Evolutionary conservation across 2,113 vertebrate genomes (phyloP).

Genomic region (Plecotus auritus): DNA sequence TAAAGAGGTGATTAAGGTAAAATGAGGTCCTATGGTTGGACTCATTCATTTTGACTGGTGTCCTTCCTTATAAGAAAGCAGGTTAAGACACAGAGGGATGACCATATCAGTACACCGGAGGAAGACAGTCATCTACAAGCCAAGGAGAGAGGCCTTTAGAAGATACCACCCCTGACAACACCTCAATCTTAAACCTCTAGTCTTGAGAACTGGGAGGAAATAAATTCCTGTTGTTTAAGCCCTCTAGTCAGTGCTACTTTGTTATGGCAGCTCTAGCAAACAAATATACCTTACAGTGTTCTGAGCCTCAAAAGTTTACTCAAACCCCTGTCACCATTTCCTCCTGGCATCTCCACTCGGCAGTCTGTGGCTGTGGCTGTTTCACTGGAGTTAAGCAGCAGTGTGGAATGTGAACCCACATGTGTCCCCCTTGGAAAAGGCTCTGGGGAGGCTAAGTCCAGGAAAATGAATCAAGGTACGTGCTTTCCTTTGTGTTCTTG

Average conservation of each 20-base stretch:
- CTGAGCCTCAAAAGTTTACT: not conserved
- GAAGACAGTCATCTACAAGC: not conserved
- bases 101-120: not conserved
- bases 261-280: not conserved
- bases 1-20: not conserved
- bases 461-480: not conserved
- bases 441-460: not conserved
- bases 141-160: not conserved
- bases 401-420: not conserved
- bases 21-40: not conserved
- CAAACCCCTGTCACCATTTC: not conserved
- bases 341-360: not conserved
- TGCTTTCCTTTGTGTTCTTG: not conserved
- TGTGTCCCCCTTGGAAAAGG: not conserved
- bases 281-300: rapidly evolving
- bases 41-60: not conserved
- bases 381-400: not conserved
- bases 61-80: not conserved
- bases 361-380: not conserved
- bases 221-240: not conserved
- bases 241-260: not conserved
- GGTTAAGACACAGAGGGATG: not conserved
- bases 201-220: not conserved
- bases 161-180: not conserved
- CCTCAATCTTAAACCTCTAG: not conserved